Conservation (phyloP, 92 coral and sea anemone genomes). For the Palythoa caribaeorum region DNA sequence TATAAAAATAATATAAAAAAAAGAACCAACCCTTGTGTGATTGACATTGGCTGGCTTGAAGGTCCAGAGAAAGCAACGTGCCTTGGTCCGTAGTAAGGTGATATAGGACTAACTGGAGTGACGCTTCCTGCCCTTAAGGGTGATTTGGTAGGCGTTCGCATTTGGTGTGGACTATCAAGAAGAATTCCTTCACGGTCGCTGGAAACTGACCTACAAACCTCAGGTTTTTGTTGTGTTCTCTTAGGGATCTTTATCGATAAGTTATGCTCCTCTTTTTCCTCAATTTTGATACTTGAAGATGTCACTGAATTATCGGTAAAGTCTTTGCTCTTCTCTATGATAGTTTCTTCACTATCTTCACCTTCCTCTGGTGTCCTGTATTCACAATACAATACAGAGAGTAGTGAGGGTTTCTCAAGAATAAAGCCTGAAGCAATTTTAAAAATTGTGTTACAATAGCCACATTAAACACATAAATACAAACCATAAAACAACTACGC, state of each 20-base stretch:
- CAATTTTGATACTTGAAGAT: not conserved
- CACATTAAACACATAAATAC: too few species aligned
- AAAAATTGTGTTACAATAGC: too few species aligned
- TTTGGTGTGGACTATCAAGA: constrained; percentile 20
- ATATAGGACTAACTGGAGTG: constrained; percentile 34
- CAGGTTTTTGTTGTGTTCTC: not conserved
- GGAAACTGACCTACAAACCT: constrained; percentile 8
- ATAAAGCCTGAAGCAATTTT: too few species aligned
- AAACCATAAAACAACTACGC: too few species aligned
- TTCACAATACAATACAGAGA: not conserved
- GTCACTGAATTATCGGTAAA: not conserved
- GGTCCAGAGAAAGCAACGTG: constrained; percentile 67
- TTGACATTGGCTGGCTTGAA: constrained; percentile 65
- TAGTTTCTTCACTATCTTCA: not conserved
- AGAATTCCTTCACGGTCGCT: constrained; percentile 16
- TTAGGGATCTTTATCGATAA: constrained; percentile 21
- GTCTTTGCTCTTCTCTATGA: not conserved
- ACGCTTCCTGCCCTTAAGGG: constrained; percentile 31
- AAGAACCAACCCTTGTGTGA: constrained; percentile 40
- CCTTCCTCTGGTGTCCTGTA: constrained; percentile 17
- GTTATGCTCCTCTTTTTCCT: constrained; percentile 7
- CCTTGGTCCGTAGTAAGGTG: constrained; percentile 32
- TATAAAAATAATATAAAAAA: not conserved
- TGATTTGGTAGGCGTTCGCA: constrained; percentile 17
- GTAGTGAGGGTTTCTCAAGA: too few species aligned